Evolutionary conservation across 2,113 vertebrate species (phyloP).

Genomic region (Dromaius novaehollandiae): DNA sequence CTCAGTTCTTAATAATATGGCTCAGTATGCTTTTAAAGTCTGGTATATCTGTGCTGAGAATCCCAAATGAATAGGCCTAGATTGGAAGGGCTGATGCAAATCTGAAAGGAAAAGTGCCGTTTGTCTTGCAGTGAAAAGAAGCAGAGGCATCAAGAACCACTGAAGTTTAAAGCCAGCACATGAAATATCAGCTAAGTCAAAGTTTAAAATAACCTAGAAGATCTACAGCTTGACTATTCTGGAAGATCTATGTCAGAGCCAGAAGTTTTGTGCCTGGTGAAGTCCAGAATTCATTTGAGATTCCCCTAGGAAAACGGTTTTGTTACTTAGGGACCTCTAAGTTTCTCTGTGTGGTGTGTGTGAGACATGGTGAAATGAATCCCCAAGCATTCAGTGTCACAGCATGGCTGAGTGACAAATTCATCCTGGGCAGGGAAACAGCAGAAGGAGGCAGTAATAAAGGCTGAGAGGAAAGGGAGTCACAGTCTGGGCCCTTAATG

Average conservation of each 20-base stretch:
- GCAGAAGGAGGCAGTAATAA: neutral
- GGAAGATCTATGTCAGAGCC: neutral
- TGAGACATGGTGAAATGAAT: neutral
- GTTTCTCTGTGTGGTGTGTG: too few species aligned
- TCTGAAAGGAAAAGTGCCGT: neutral
- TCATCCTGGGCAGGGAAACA: neutral
- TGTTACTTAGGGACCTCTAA: neutral
- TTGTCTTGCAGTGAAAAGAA: neutral
- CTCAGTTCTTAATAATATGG: neutral
- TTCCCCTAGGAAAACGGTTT: neutral
- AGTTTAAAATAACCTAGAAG: neutral
- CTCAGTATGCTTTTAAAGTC: neutral
- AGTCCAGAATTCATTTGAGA: neutral
- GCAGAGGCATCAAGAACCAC: neutral
- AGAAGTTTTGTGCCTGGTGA: neutral
- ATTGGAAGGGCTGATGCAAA: neutral
- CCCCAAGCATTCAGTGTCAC: neutral
- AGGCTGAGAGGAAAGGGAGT: neutral
- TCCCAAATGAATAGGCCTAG: neutral
- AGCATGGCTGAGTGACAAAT: neutral
- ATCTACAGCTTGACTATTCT: neutral
- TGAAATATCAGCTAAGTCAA: neutral
- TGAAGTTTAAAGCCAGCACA: neutral
- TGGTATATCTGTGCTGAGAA: neutral
- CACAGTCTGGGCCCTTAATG: neutral